phyloP scores from a whole-genome alignment of 1,140 invertebrate species.

The Apis cerana region DNA sequence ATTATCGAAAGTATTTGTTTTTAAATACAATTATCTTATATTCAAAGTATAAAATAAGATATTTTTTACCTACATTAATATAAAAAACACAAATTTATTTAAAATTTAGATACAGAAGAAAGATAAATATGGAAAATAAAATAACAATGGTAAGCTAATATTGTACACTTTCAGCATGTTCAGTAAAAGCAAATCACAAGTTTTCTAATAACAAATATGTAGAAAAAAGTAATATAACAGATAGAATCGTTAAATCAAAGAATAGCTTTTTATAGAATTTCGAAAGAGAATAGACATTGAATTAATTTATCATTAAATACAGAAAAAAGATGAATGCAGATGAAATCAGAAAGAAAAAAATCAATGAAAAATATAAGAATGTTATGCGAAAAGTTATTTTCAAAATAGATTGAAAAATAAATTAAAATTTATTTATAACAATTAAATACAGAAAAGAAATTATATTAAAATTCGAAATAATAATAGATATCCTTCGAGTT shows the following conservation, averaged over 20 bases:
- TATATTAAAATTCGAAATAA: background rate
- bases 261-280: background rate
- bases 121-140: conserved; percentile 11
- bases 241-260: conserved; percentile 2
- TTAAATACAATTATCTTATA: background rate
- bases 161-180: conserved; percentile 10
- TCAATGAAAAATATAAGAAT: background rate
- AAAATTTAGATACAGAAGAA: conserved; percentile 8
- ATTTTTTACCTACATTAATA: background rate
- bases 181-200: conserved; percentile 7
- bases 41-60: conserved; percentile 1
- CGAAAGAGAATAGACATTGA: background rate
- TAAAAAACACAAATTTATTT: conserved; percentile 19
- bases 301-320: conserved; percentile 24
- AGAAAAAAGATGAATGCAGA: conserved; percentile 19
- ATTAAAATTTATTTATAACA: conserved; percentile 26
- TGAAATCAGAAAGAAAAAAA: conserved; percentile 12
- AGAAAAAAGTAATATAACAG: conserved; percentile 14
- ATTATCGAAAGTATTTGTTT: background rate
- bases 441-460: conserved; percentile 30
- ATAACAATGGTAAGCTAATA: conserved; percentile 3
- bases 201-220: background rate
- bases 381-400: background rate
- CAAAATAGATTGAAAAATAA: conserved; percentile 19
- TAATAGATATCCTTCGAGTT: background rate